A percentile compares a stretch with the other conserved stretches of the same genome.
phyloP scores from a whole-genome alignment of 2,888 invertebrate species.

The Ctenicera cuprea region DNA sequence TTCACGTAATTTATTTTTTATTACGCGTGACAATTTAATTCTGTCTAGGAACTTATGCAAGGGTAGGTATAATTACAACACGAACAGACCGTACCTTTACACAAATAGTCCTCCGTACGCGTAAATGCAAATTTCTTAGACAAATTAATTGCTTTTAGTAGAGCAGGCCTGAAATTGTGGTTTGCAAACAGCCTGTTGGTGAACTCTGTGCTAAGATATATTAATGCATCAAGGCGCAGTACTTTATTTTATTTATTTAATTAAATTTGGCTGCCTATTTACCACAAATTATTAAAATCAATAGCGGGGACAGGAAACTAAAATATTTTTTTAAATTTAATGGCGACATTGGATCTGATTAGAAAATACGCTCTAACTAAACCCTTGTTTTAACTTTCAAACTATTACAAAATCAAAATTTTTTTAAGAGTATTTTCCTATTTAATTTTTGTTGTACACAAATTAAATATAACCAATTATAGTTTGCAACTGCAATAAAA shows the following conservation, averaged over 20 bases:
- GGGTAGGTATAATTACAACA: conserved; percentile 18
- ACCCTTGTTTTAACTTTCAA: no score
- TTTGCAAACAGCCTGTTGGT: conserved; percentile 6
- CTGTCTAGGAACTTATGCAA: conserved; percentile 3
- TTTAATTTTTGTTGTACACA: no score
- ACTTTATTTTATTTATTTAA: not conserved
- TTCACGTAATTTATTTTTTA: conserved; percentile 9
- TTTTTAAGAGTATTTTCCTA: no score
- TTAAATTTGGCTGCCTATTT: not conserved
- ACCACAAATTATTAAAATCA: no score
- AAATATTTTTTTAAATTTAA: no score
- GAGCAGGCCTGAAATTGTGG: conserved; percentile 14
- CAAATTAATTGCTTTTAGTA: conserved; percentile 24
- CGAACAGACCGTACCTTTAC: conserved; percentile 13
- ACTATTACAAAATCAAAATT: no score
- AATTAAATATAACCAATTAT: no score
- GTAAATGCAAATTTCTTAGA: conserved; percentile 24
- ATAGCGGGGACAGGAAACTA: no score
- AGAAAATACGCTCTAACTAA: no score
- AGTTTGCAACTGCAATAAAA: no score
- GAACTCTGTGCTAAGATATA: not conserved
- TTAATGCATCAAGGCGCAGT: not conserved
- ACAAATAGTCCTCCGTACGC: conserved; percentile 11
- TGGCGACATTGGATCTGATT: no score
- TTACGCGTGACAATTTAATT: conserved; percentile 5